These are phyloP conservation scores for Microctenopoma steveboyesi DNA, from an alignment of 2,797 vertebrate species.

Conservation along the genomic window DNA sequence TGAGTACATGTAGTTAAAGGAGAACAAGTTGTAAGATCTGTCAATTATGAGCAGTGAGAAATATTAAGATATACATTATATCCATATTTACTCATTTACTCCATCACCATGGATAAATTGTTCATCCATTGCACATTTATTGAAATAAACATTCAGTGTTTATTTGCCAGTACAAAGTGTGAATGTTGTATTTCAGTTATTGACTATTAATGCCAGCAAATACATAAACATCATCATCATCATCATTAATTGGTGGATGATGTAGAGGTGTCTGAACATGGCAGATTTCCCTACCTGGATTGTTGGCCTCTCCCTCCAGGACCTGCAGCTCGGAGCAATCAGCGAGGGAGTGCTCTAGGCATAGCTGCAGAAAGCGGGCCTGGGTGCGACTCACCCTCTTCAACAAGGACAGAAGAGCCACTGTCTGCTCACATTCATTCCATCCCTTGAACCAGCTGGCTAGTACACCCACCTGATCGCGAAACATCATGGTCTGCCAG, in stretches of 20 bases:
- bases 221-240: neutral
- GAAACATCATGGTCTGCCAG: constrained; percentile 95
- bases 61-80: too few species aligned
- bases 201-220: constrained; percentile 1
- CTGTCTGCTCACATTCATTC: constrained; percentile 99
- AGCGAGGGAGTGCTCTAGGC: constrained; percentile 94
- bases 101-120: too few species aligned
- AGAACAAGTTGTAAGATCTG: neutral
- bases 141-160: neutral
- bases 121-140: too few species aligned
- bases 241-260: neutral
- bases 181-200: neutral
- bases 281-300: constrained; percentile 86
- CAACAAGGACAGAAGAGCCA: constrained; percentile 94
- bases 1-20: neutral
- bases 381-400: constrained; percentile 96
- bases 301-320: constrained; percentile 96
- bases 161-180: neutral
- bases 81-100: too few species aligned
- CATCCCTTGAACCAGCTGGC: constrained; percentile 99
- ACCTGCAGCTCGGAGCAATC: constrained; percentile 95
- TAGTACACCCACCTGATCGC: constrained; percentile 97
- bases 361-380: constrained; percentile 97
- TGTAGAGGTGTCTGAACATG: neutral
- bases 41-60: neutral